phyloP scores from a whole-genome alignment of 2,797 vertebrate species.

The Notoglanidium macrostoma region DNA sequence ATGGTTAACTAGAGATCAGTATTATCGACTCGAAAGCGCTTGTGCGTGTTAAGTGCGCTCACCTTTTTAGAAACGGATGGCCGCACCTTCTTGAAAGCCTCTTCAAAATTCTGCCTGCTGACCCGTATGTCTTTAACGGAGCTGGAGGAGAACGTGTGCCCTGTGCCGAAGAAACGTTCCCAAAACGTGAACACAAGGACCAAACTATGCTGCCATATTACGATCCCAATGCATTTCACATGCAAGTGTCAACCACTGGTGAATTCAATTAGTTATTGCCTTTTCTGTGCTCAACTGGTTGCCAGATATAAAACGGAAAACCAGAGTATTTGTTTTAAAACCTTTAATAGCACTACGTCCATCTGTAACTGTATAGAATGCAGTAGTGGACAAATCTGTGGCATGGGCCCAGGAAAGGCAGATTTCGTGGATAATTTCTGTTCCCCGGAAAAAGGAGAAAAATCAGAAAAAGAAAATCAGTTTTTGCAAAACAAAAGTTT shows the following conservation, averaged over 20 bases:
- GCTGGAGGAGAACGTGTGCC: conserved; percentile 38
- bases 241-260: neutral
- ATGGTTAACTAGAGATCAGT: neutral
- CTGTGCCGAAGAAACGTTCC: conserved; percentile 48
- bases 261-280: neutral
- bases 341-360: neutral
- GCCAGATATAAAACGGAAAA: neutral
- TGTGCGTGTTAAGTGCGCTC: conserved; percentile 45
- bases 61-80: conserved; percentile 92
- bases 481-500: neutral
- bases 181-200: neutral
- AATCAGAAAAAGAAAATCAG: neutral
- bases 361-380: neutral
- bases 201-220: neutral
- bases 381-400: neutral
- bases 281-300: neutral
- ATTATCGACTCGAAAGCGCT: neutral
- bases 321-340: neutral
- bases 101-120: conserved; percentile 83
- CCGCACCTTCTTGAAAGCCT: conserved; percentile 87
- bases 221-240: neutral
- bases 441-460: neutral
- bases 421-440: neutral
- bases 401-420: neutral
- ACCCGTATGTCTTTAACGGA: conserved; percentile 76